Evolutionary conservation across 2,888 invertebrate species (phyloP).

Genomic region (Andrena bicolor): DNA sequence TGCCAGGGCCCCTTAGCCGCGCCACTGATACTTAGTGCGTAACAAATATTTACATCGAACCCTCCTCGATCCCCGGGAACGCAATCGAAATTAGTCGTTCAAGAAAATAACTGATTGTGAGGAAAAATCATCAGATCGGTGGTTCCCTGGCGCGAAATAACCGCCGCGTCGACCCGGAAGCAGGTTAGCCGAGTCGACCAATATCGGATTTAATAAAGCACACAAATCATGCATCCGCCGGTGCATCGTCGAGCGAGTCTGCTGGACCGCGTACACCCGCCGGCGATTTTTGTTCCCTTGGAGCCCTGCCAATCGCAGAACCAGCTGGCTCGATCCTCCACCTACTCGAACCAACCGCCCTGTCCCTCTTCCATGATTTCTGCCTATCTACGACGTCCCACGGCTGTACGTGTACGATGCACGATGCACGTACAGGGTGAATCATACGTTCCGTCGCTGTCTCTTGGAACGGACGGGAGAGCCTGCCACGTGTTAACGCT

Average conservation of each 20-base stretch:
- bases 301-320: constrained; percentile 77
- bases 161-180: constrained; percentile 60
- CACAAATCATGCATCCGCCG: constrained; percentile 77
- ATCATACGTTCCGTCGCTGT: not conserved
- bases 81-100: not conserved
- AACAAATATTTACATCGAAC: no score
- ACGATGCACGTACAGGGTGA: not conserved
- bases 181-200: constrained; percentile 71
- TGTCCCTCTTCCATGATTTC: constrained; percentile 20
- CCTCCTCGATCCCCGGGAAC: not conserved
- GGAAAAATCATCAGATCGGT: constrained; percentile 15
- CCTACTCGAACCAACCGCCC: constrained; percentile 22
- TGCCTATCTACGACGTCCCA: constrained; percentile 14
- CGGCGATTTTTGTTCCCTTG: constrained; percentile 77
- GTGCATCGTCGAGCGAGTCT: constrained; percentile 63
- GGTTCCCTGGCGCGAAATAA: constrained; percentile 56
- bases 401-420: not conserved
- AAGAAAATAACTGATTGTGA: no score
- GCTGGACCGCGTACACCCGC: constrained; percentile 33
- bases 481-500: constrained; percentile 13
- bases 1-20: no score
- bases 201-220: constrained; percentile 81
- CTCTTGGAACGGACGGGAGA: not conserved
- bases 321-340: constrained; percentile 67
- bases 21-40: no score